Conservation (phyloP, 1,140 invertebrate genomes). For the Drosophila hydei region DNA sequence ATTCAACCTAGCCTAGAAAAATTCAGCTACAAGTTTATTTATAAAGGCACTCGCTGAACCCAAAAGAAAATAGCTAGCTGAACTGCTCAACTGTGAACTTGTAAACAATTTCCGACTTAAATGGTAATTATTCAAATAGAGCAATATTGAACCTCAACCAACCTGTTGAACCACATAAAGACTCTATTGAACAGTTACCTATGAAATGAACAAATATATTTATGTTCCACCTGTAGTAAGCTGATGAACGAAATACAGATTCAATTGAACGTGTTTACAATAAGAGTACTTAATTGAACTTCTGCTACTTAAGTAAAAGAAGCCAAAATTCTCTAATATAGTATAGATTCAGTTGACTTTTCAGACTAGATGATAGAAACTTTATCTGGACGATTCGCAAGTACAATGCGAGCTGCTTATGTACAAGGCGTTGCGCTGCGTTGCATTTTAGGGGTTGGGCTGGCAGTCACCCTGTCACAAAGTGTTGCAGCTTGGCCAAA, state of each 20-base stretch:
- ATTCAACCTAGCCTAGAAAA: no score
- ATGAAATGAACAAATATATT: no score
- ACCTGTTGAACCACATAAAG: neutral
- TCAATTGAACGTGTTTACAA: no score
- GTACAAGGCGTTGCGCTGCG: slow-evolving; percentile 15
- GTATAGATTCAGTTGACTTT: neutral
- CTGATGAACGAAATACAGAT: no score
- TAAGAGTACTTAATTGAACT: no score
- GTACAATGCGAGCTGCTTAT: slow-evolving; percentile 2
- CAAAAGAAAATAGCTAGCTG: no score
- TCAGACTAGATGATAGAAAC: neutral
- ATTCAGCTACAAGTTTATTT: no score
- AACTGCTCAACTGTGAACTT: no score
- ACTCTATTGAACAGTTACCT: neutral
- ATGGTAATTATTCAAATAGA: neutral
- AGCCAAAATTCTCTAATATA: no score
- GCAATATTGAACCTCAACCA: neutral
- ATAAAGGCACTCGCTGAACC: no score
- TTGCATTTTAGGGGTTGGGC: slow-evolving; percentile 34
- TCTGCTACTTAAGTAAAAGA: no score
- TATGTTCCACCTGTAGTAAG: no score
- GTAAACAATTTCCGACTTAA: neutral
- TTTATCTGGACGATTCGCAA: neutral
- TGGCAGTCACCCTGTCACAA: slow-evolving; percentile 46
- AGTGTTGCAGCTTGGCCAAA: slow-evolving; percentile 71